phyloP scores from a whole-genome alignment of 2,797 vertebrate genomes.

The Phalloptychus januarius region DNA sequence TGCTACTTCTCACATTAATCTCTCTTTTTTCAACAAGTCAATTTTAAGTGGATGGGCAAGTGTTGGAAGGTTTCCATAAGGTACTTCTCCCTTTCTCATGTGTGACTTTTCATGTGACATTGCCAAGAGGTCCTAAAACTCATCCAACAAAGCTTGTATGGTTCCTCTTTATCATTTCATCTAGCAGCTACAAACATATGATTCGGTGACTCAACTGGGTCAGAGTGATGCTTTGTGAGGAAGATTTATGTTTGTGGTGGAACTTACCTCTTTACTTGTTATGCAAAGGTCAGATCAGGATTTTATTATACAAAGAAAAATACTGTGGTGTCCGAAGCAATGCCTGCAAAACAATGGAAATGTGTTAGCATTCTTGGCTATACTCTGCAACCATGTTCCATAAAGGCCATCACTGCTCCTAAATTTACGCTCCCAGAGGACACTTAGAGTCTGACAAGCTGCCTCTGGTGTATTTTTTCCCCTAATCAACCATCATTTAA shows the following conservation, averaged over 20 bases:
- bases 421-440: slow-evolving; percentile 28
- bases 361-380: slow-evolving; percentile 15
- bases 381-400: slow-evolving; percentile 5
- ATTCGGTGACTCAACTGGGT: not conserved
- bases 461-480: slow-evolving; percentile 35
- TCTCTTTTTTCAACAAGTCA: not conserved
- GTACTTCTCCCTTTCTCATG: not conserved
- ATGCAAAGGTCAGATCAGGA: not conserved
- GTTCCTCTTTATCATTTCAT: not conserved
- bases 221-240: not conserved
- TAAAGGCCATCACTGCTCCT: slow-evolving; percentile 16
- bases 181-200: not conserved
- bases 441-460: slow-evolving; percentile 22
- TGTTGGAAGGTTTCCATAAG: not conserved
- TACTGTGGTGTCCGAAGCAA: slow-evolving; percentile 16
- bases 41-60: not conserved
- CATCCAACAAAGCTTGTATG: not conserved
- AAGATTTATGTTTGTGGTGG: not conserved
- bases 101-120: not conserved
- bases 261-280: not conserved
- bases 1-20: not conserved
- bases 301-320: slow-evolving; percentile 5
- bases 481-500: slow-evolving; percentile 48
- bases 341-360: slow-evolving; percentile 21
- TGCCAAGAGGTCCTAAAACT: not conserved